Conservation (phyloP, 2,797 vertebrate genomes). For the Mormyrus hasselquistii region DNA sequence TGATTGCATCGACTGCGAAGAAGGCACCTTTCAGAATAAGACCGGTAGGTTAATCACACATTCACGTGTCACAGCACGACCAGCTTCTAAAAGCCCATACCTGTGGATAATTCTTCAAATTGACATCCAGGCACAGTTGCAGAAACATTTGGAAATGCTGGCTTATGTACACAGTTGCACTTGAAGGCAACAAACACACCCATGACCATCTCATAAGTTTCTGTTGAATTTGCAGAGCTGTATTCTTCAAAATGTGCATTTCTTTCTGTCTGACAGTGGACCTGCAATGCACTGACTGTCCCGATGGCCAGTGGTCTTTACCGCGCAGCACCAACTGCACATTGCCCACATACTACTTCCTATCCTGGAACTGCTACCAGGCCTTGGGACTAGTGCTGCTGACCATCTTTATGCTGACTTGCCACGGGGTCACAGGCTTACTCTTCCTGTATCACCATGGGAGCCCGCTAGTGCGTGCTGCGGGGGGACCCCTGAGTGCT, state of each 20-base stretch:
- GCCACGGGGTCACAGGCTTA: conserved; percentile 39
- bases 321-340: conserved; percentile 52
- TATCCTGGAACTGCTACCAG: conserved; percentile 59
- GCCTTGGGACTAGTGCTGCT: conserved; percentile 49
- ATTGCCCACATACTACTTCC: conserved; percentile 52
- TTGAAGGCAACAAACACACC: neutral
- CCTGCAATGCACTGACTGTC: conserved; percentile 59
- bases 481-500: conserved; percentile 60
- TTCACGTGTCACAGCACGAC: neutral
- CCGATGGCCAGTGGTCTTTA: conserved; percentile 65
- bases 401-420: conserved; percentile 40
- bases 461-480: conserved; percentile 60
- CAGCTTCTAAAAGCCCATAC: neutral
- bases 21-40: conserved; percentile 64
- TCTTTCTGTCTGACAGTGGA: conserved; percentile 51
- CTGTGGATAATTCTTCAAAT: neutral
- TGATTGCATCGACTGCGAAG: conserved; percentile 75
- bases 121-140: neutral
- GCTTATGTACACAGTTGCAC: neutral
- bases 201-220: neutral
- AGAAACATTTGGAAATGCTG: neutral
- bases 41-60: conserved; percentile 52
- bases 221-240: neutral
- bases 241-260: neutral
- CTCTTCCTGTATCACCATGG: conserved; percentile 58